These are phyloP conservation scores for Erebia ligea DNA, from an alignment of 2,888 invertebrate species.

Conservation along the genomic window DNA sequence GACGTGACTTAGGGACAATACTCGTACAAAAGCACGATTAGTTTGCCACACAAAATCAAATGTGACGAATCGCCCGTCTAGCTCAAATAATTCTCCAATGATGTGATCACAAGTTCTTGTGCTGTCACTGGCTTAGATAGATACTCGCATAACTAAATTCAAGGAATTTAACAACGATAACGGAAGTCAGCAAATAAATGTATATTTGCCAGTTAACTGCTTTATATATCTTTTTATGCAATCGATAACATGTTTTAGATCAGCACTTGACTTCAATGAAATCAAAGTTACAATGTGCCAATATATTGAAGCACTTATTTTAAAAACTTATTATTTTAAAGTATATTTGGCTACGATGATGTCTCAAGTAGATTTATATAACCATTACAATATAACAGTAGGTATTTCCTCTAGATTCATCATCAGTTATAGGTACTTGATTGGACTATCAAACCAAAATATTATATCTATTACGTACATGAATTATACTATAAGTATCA, in stretches of 20 bases:
- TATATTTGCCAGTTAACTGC: constrained; percentile 3
- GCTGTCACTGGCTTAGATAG: constrained; percentile 4
- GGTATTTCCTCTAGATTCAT: no score
- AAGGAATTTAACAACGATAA: constrained; percentile 6
- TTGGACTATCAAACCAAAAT: no score
- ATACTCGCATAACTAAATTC: neutral
- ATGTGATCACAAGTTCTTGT: constrained; percentile 27
- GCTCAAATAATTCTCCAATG: constrained; percentile 25
- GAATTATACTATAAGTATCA: no score
- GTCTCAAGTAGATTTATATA: no score
- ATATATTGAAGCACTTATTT: no score
- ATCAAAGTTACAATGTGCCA: neutral
- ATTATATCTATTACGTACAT: no score
- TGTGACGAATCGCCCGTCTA: constrained; percentile 27
- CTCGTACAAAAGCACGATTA: constrained; percentile 26
- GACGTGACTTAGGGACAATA: constrained; percentile 30
- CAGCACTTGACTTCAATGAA: neutral
- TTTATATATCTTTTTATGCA: neutral
- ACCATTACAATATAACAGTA: no score
- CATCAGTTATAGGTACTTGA: no score
- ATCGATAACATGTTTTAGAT: neutral
- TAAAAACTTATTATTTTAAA: no score
- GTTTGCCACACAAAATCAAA: constrained; percentile 31
- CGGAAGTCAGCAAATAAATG: neutral
- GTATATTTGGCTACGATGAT: no score